phyloP scores from a whole-genome alignment of 2,113 vertebrate genomes.

The Crotalus horridus region DNA sequence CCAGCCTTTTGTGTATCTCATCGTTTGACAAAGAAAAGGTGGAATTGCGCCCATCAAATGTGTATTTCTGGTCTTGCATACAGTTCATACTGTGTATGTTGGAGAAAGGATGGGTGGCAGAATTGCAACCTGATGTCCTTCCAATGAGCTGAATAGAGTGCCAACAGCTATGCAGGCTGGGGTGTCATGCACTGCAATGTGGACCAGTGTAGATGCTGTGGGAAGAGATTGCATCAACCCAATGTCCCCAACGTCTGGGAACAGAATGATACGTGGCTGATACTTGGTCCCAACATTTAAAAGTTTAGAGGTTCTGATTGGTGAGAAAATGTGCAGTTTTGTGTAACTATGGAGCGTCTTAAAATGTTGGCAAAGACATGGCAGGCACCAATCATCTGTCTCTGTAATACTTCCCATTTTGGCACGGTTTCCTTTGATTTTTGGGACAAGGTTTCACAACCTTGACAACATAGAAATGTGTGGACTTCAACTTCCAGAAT shows the following conservation, averaged over 20 bases:
- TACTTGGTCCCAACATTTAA: neutral
- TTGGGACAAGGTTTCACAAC: neutral
- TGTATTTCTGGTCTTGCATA: neutral
- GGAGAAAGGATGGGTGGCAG: neutral
- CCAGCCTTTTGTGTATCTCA: neutral
- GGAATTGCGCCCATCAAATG: neutral
- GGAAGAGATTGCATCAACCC: neutral
- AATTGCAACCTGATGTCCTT: neutral
- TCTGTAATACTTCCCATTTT: neutral
- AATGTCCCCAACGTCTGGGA: neutral
- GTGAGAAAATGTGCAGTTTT: neutral
- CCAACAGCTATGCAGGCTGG: neutral
- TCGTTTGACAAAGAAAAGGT: neutral
- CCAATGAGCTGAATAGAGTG: neutral
- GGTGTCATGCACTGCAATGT: neutral
- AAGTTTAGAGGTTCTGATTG: neutral
- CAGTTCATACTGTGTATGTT: neutral
- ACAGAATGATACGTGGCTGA: neutral
- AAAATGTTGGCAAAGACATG: neutral
- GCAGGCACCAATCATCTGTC: neutral
- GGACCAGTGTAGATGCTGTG: neutral
- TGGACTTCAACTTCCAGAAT: neutral
- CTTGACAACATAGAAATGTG: neutral
- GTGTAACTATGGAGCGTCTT: neutral
- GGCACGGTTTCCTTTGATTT: neutral